Percentiles rank a stretch among this genome's conserved stretches.
These are phyloP conservation scores for Athalia circularis DNA, from an alignment of 2,888 invertebrate species.

Conservation along the genomic window DNA sequence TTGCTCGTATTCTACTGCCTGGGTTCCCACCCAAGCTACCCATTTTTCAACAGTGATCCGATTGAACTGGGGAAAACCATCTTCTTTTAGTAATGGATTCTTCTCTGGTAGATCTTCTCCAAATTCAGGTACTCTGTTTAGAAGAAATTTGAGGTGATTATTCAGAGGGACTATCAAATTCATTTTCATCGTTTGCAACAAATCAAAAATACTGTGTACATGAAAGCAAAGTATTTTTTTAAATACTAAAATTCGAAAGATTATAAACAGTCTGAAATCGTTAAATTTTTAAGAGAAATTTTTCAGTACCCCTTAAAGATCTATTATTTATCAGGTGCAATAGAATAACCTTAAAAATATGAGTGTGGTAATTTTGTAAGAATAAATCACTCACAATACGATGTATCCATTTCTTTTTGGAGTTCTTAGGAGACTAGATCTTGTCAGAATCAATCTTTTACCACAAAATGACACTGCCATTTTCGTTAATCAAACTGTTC, in stretches of 20 bases:
- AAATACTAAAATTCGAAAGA: too few species aligned
- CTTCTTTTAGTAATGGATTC: constrained; percentile 83
- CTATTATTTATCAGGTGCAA: too few species aligned
- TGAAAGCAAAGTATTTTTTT: too few species aligned
- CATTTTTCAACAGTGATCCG: constrained; percentile 89
- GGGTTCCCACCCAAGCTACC: constrained; percentile 88
- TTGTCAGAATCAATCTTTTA: constrained; percentile 65
- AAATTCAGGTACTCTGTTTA: constrained; percentile 85
- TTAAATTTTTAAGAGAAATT: too few species aligned
- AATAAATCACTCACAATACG: constrained; percentile 79
- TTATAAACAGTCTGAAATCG: too few species aligned
- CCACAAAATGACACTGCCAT: constrained; percentile 72
- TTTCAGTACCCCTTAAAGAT: too few species aligned
- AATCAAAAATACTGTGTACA: constrained; percentile 40
- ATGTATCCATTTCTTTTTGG: constrained; percentile 80
- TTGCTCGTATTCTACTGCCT: constrained; percentile 88
- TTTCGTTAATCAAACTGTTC: constrained; percentile 2
- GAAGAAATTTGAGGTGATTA: constrained; percentile 42
- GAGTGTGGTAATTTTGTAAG: neutral
- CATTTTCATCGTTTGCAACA: constrained; percentile 37
- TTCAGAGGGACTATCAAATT: neutral
- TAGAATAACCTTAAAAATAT: too few species aligned
- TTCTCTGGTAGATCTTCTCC: constrained; percentile 88
- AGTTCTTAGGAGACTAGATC: constrained; percentile 63
- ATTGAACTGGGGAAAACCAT: constrained; percentile 88